A percentile compares a stretch with the other conserved stretches of the same genome.
Evolutionary conservation across 2,113 vertebrate genomes (phyloP).

Genomic region (Pteropus alecto): DNA sequence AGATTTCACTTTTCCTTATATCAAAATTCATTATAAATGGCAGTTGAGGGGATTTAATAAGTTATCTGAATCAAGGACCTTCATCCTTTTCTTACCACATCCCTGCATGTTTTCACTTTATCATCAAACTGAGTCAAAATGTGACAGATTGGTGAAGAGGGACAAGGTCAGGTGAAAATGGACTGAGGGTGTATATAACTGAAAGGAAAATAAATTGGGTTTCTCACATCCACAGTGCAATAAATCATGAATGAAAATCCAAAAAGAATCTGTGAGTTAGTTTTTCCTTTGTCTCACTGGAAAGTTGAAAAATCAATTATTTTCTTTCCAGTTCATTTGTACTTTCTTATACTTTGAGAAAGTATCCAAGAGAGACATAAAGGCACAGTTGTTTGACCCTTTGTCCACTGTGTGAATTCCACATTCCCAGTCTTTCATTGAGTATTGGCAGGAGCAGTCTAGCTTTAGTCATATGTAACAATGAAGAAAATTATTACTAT

Average conservation of each 20-base stretch:
- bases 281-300: neutral
- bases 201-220: constrained; percentile 32
- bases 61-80: neutral
- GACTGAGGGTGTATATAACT: neutral
- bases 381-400: neutral
- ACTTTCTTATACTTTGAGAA: constrained; percentile 3
- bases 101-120: neutral
- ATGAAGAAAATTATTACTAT: neutral
- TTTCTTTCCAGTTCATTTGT: constrained; percentile 7
- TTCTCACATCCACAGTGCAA: neutral
- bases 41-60: neutral
- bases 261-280: neutral
- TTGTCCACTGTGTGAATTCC: neutral
- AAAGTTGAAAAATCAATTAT: constrained; percentile 1
- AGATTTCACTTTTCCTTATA: neutral
- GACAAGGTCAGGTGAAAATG: constrained; percentile 6
- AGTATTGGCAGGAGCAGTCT: neutral
- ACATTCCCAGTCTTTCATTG: neutral
- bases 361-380: neutral
- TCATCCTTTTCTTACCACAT: constrained; percentile 1
- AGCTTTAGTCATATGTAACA: neutral
- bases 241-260: neutral
- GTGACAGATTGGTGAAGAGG: constrained; percentile 5
- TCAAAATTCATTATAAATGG: neutral
- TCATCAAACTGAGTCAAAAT: constrained; percentile 29